Conservation (phyloP, 2,797 vertebrate genomes). For the Limnodromus scolopaceus region DNA sequence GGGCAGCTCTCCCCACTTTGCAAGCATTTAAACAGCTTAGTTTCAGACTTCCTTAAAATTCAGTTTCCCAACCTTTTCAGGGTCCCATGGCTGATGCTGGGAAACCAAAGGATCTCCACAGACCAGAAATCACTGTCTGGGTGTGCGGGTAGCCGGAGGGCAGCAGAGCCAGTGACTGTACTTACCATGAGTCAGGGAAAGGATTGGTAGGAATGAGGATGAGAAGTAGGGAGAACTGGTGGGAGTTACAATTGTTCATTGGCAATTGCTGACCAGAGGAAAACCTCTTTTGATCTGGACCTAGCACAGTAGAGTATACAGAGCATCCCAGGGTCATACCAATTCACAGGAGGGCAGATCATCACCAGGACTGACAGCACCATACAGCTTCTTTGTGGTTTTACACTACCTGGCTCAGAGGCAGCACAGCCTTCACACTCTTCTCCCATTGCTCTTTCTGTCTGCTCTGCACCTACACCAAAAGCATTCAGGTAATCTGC, state of each 20-base stretch:
- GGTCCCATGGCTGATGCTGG: neutral
- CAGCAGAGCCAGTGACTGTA: neutral
- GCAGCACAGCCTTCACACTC: neutral
- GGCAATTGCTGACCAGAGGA: neutral
- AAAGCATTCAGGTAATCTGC: neutral
- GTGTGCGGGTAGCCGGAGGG: rapidly evolving
- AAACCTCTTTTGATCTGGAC: neutral
- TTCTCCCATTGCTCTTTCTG: neutral
- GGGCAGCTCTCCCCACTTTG: neutral
- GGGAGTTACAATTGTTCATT: neutral
- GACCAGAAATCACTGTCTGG: neutral
- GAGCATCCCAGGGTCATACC: neutral
- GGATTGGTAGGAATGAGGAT: neutral
- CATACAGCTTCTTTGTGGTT: neutral
- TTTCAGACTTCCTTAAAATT: neutral
- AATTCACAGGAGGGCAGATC: neutral
- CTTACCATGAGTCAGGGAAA: neutral
- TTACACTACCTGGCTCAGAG: rapidly evolving
- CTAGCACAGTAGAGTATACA: neutral
- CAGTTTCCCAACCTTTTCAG: neutral
- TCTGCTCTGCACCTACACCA: neutral
- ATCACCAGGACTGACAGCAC: neutral
- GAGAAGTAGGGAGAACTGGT: neutral
- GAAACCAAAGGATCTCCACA: neutral
- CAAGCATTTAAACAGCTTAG: neutral